A percentile compares a stretch with the other conserved stretches of the same genome.
phyloP scores from a whole-genome alignment of 1,140 invertebrate species.

The Orchesella cincta region DNA sequence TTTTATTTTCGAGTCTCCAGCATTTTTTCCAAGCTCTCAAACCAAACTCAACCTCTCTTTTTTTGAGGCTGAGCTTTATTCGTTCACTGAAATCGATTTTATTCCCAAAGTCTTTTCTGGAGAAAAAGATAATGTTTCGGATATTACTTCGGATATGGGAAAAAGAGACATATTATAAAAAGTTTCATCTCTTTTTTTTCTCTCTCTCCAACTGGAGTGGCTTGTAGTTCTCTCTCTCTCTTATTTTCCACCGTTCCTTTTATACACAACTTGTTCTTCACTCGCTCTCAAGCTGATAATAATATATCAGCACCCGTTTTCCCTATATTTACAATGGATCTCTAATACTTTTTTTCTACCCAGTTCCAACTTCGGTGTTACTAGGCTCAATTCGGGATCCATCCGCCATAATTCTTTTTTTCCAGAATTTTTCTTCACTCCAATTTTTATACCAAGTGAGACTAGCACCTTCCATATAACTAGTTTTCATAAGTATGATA shows the following conservation, averaged over 20 bases:
- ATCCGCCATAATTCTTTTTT: constrained; percentile 27
- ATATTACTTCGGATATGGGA: constrained; percentile 30
- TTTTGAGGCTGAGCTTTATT: constrained; percentile 21
- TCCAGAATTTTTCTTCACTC: constrained; percentile 19
- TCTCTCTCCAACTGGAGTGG: constrained; percentile 3
- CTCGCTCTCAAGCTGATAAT: background rate
- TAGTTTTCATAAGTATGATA: no score
- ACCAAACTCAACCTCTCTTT: constrained; percentile 6
- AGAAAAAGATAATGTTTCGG: constrained; percentile 30
- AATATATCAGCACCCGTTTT: background rate
- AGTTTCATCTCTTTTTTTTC: constrained; percentile 21
- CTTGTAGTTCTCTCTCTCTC: background rate
- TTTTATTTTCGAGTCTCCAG: background rate
- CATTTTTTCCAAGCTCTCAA: background rate
- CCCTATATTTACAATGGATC: constrained; percentile 21
- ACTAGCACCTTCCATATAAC: no score
- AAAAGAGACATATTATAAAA: constrained; percentile 29
- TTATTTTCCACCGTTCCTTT: no score
- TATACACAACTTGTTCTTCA: no score
- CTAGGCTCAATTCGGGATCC: constrained; percentile 26
- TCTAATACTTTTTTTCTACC: background rate
- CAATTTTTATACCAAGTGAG: constrained; percentile 23
- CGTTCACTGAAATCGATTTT: constrained; percentile 28
- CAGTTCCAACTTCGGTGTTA: constrained; percentile 7
- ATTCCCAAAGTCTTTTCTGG: constrained; percentile 23